These are phyloP conservation scores for Lymantria monacha DNA, from an alignment of 2,888 invertebrate genomes.

Conservation along the genomic window DNA sequence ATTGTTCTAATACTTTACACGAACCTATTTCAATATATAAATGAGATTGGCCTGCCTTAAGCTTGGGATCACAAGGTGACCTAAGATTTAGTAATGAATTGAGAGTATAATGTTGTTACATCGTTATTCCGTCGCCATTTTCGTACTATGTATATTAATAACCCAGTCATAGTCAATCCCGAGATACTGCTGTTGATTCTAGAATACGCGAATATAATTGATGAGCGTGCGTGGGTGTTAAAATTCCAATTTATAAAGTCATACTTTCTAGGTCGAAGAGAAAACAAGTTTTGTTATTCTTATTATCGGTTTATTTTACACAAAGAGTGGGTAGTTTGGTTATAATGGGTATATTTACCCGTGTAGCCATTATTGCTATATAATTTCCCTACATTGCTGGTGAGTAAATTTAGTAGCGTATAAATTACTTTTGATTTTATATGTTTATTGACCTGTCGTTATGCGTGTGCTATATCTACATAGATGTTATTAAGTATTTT, in stretches of 20 bases:
- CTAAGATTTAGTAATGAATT: too few relatives aligned
- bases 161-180: background rate
- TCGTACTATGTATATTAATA: background rate
- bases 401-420: background rate
- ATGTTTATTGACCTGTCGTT: constrained; percentile 1
- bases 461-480: background rate
- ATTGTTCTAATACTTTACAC: too few relatives aligned
- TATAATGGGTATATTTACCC: background rate
- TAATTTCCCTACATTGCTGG: background rate
- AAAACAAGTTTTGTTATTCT: background rate
- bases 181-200: background rate
- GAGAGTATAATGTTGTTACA: too few relatives aligned
- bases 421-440: background rate
- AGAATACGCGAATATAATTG: background rate
- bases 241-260: background rate
- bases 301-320: background rate
- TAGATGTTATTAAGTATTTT: background rate
- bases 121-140: background rate
- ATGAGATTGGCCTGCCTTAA: too few relatives aligned
- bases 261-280: background rate
- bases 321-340: constrained; percentile 1
- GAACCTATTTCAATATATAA: too few relatives aligned
- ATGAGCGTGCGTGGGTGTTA: background rate
- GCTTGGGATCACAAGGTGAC: too few relatives aligned
- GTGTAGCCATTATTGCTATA: background rate